phyloP scores from a whole-genome alignment of 92 coral and sea anemone species.

The Zoanthus gigantus region DNA sequence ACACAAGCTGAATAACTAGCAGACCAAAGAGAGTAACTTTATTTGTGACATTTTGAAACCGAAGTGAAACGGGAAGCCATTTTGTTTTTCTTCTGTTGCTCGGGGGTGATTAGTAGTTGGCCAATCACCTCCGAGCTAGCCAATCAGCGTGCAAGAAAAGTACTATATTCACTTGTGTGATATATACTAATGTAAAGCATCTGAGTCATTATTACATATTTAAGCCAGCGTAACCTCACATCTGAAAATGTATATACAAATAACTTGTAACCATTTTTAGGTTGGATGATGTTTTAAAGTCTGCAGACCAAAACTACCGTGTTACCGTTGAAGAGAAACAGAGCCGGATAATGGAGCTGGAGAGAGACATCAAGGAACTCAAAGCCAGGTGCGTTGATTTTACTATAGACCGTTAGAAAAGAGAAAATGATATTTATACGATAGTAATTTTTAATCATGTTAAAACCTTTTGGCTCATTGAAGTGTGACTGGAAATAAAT shows the following conservation, averaged over 20 bases:
- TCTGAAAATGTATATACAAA: no score
- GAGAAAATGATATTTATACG: background rate
- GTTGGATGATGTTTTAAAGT: slow-evolving; percentile 76
- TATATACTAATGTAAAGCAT: no score
- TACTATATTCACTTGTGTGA: no score
- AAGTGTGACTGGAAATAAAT: background rate
- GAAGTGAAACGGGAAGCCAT: no score
- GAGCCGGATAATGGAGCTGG: slow-evolving; percentile 72
- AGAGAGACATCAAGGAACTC: slow-evolving; percentile 32
- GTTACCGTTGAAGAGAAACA: slow-evolving; percentile 79
- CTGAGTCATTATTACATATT: background rate
- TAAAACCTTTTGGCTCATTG: background rate
- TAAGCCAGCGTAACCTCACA: background rate
- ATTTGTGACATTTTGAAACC: no score
- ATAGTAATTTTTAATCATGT: no score
- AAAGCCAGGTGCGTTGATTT: slow-evolving; percentile 12
- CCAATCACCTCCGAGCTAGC: no score
- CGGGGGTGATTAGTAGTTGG: no score
- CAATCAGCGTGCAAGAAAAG: no score
- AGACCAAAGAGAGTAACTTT: no score
- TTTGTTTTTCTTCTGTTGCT: no score
- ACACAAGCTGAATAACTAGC: no score
- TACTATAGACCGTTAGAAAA: background rate
- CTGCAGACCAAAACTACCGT: slow-evolving; percentile 66
- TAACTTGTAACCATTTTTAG: slow-evolving; percentile 41